These are phyloP conservation scores for Caenorhabditis tropicalis DNA, from an alignment of 1,140 invertebrate species.

Conservation along the genomic window DNA sequence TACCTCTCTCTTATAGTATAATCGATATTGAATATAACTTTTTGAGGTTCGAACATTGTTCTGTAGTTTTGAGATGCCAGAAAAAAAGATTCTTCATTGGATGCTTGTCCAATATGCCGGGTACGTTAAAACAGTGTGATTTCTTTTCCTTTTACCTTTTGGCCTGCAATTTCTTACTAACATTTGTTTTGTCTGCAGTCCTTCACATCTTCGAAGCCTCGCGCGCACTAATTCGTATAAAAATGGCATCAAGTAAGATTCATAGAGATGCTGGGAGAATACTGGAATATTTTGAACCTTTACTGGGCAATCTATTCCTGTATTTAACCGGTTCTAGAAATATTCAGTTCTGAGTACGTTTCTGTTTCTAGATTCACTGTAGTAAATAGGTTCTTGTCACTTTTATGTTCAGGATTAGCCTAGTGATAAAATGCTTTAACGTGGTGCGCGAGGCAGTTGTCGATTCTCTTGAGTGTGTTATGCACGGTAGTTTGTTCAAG, in stretches of 20 bases:
- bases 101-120: conserved; percentile 71
- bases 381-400: background rate
- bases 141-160: conserved; percentile 46
- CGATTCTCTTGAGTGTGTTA: conserved; percentile 12
- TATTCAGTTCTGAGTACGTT: too few relatives aligned
- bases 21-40: too few relatives aligned
- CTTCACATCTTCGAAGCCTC: conserved; percentile 67
- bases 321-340: too few relatives aligned
- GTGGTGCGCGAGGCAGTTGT: conserved; percentile 42
- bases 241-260: conserved; percentile 69
- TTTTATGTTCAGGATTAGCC: background rate
- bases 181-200: conserved; percentile 58
- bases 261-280: background rate
- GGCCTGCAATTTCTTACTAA: conserved; percentile 49
- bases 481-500: conserved; percentile 42
- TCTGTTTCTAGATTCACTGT: background rate
- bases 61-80: conserved; percentile 71
- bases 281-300: background rate
- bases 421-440: background rate
- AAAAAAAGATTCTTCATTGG: conserved; percentile 71
- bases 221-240: conserved; percentile 68
- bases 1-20: conserved; percentile 73
- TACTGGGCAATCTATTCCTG: too few relatives aligned
- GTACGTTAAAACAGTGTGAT: conserved; percentile 56
- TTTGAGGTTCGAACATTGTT: conserved; percentile 69